Evolutionary conservation across 2,888 invertebrate genomes (phyloP), one percentile per base, ranked within the genome.

Genomic region (Leptura quadrifasciata): DNA sequence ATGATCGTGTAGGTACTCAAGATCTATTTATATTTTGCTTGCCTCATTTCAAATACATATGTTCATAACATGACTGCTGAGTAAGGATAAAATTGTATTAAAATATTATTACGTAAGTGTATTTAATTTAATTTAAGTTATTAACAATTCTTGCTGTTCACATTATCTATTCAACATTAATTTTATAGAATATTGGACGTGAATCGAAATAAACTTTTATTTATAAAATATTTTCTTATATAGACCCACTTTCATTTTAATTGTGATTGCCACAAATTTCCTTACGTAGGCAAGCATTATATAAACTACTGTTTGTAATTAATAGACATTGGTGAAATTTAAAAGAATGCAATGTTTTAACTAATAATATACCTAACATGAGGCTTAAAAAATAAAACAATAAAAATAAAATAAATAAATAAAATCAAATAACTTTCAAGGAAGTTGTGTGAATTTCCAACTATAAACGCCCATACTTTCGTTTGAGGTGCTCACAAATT

Each of bases 21-120:
- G 58, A 39, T 69, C 74, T 74, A 69, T 69, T 74, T 74, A 74
- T 69, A 69, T 60, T 65, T 27, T 10, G 35, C 57, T 69, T 57
- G 69, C 58, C 69, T 69, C 58, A 69, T 21, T 69, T 57, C 18
- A 24, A 15, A 18, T 31, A 27, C 21, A 60, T 21, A 24, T 58
- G 60, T 35, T 52, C 15, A 69, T 60, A 69, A 58, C 20, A 60
- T 58, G 17, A 8, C 5, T 20, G 39, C 24, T 18, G 21, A 15
- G 18, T 18, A 39, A 35, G 68, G 10, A 60, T 17, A 54, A 31
- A 31, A 27, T 68, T 55, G 17, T 31, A 27, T 57, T 68, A 55
- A 68, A 57, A 55, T 68, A n/a, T 68, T 55, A 55, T 68, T 68
- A 54, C 57, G 18, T 12, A 24, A 10, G n/a, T n/a, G n/a, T n/a